phyloP scores from a whole-genome alignment of 1,140 invertebrate species.

The Papilio xuthus region DNA sequence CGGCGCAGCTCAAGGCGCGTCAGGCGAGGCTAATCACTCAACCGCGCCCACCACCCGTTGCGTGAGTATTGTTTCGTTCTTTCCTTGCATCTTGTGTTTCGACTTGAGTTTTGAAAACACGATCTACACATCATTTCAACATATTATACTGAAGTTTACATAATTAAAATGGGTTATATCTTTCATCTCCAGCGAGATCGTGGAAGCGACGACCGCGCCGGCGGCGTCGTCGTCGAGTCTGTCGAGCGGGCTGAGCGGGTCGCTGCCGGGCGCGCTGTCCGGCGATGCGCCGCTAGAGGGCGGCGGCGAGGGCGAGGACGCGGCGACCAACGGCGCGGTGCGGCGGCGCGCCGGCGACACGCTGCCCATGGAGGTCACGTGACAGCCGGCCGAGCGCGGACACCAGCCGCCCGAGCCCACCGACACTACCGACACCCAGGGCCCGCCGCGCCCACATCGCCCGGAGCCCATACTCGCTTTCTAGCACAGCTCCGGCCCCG shows the following conservation, averaged over 20 bases:
- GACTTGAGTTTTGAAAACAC: background rate
- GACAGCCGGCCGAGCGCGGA: conserved; percentile 52
- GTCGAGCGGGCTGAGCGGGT: background rate
- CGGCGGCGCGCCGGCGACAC: conserved; percentile 59
- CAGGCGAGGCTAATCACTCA: conserved; percentile 63
- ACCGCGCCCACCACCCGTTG: conserved; percentile 52
- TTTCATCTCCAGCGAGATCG: conserved; percentile 57
- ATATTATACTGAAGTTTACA: background rate
- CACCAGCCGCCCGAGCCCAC: conserved; percentile 22
- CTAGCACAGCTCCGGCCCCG: background rate
- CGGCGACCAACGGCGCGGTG: conserved; percentile 53
- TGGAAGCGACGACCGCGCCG: conserved; percentile 53
- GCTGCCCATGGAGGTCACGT: conserved; percentile 75
- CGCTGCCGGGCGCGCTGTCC: background rate
- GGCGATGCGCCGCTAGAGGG: conserved; percentile 11
- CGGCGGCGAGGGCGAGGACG: conserved; percentile 44
- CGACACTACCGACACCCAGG: background rate
- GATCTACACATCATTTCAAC: background rate
- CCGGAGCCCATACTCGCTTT: conserved; percentile 16
- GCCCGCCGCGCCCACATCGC: background rate
- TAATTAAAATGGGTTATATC: background rate
- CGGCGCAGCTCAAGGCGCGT: conserved; percentile 63
- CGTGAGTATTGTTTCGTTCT: conserved; percentile 52
- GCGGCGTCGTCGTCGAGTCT: conserved; percentile 44
- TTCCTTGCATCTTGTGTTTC: background rate